Evolutionary conservation across 2,113 vertebrate genomes (phyloP).

Genomic region (Felis catus): DNA sequence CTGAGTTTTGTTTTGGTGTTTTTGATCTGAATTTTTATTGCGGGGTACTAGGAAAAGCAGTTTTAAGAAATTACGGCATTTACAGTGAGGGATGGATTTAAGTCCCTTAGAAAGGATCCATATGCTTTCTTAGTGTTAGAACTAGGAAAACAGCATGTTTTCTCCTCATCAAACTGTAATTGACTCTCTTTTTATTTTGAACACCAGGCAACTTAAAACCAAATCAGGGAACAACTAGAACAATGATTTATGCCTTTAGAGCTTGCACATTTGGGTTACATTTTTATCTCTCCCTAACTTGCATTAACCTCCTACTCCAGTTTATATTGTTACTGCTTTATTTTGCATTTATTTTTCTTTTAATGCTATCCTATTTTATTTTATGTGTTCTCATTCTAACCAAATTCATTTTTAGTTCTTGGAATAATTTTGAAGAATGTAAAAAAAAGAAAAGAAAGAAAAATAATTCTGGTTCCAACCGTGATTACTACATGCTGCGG

Average conservation of each 20-base stretch:
- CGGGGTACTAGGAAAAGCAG: neutral
- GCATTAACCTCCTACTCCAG: neutral
- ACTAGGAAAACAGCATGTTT: conserved; percentile 4
- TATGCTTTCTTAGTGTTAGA: conserved; percentile 14
- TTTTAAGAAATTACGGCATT: neutral
- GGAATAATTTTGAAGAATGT: neutral
- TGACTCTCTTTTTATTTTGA: conserved; percentile 7
- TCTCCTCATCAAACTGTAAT: conserved; percentile 11
- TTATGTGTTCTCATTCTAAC: neutral
- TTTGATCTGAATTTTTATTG: conserved; percentile 8
- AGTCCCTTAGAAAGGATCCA: neutral
- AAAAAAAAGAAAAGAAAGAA: neutral
- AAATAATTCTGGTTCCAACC: neutral
- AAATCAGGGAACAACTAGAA: neutral
- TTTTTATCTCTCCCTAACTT: neutral
- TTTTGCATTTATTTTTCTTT: neutral
- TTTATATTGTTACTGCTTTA: neutral
- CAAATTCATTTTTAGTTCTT: neutral
- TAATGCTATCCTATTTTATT: neutral
- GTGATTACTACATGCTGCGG: neutral
- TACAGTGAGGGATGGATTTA: neutral
- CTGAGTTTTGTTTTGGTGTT: neutral
- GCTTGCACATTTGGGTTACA: neutral
- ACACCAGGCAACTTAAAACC: neutral
- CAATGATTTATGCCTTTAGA: neutral